Evolutionary conservation across 2,888 invertebrate species (phyloP), one percentile per base, ranked within the genome.

Genomic region (Scaptomyza flava): DNA sequence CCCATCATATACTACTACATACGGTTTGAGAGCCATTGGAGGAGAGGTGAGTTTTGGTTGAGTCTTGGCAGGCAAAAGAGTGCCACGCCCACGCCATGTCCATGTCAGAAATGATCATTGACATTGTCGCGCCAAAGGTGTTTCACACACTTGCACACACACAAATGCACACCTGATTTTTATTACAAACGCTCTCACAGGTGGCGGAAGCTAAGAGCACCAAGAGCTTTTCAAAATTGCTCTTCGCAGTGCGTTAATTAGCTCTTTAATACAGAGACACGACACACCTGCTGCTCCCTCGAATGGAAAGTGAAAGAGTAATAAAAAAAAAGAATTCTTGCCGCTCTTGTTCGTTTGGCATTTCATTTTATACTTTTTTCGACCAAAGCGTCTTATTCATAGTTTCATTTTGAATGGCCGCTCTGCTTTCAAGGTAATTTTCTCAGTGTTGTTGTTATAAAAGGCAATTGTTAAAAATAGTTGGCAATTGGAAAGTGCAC

Each of bases 61-160:
- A n/a, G n/a, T 72, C 47, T 74, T 67, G 68, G 81, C 69, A 64
- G 56, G 52, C 82, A 41, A 9, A 72, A 60, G 61, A 64, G 85
- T 43, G 70, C 81, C 81, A 87, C 88, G 58, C 77, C 70, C 56
- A 77, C 77, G 58, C 70, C 12, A 45, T 23, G 41, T 65, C 42
- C 68, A 62, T 88, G 83, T 81, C 74, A 74, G 64, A 83, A 86
- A 83, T 88, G 87, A 84, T 84, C 89, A 84, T 84, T 84, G 84
- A 84, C 84, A 84, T 84, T 84, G 84, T 88, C 76, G 81, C 66
- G 86, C 59, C 79, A 77, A 84, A 84, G 84, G 88, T 87, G 84
- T 81, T 79, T 30, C 57, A 63, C 61, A 23, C 45, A 50, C 42
- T 81, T 79, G 27, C 56, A 63, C 59, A 23, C 45, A 50, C 42